These are phyloP conservation scores for Rissa tridactyla DNA, from an alignment of 2,113 vertebrate species.

Conservation along the genomic window DNA sequence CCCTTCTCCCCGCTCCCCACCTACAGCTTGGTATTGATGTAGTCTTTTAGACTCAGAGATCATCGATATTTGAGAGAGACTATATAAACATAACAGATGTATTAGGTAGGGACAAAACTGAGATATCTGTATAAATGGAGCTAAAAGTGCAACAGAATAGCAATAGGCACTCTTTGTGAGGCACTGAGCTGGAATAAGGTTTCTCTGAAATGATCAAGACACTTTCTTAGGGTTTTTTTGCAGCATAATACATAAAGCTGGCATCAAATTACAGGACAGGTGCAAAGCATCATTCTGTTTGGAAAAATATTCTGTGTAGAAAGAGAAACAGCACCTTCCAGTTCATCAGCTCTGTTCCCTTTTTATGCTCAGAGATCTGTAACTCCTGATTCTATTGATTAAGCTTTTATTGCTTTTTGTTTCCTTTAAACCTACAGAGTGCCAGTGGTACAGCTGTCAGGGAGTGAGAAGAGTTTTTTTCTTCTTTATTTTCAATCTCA, in stretches of 20 bases:
- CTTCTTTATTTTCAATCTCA: background rate
- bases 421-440: background rate
- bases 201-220: background rate
- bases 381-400: background rate
- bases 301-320: background rate
- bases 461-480: background rate
- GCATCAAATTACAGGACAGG: background rate
- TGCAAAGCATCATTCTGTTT: background rate
- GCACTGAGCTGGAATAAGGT: background rate
- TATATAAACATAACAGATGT: background rate
- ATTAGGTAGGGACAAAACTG: background rate
- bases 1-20: fast-evolving
- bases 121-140: background rate
- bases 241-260: background rate
- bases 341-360: background rate
- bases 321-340: background rate
- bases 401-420: background rate
- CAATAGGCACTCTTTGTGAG: background rate
- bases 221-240: background rate
- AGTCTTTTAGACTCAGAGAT: background rate
- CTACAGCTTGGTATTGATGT: background rate
- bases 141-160: background rate
- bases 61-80: background rate
- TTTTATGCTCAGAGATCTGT: background rate
- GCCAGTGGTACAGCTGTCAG: background rate